Percentiles rank a stretch among this genome's conserved stretches.
These are phyloP conservation scores for Zonitis immaculata DNA, from an alignment of 2,888 invertebrate genomes.

Conservation along the genomic window DNA sequence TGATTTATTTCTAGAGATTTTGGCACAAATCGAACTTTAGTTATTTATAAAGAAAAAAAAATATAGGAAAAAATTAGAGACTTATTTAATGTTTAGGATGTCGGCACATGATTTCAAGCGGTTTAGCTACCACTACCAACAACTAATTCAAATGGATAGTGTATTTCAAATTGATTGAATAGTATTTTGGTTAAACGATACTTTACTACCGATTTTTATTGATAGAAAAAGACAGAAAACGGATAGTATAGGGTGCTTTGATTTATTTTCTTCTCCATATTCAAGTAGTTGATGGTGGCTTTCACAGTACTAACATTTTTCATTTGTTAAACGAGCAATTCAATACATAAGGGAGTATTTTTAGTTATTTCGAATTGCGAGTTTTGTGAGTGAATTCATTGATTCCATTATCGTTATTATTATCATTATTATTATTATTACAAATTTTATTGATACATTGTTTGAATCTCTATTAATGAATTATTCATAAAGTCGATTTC, in stretches of 20 bases:
- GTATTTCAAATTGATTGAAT: conserved; percentile 28
- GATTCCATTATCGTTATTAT: no score
- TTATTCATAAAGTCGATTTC: no score
- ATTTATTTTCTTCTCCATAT: conserved; percentile 32
- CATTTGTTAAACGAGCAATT: neutral
- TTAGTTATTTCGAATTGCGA: no score
- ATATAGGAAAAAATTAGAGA: no score
- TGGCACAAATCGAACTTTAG: no score
- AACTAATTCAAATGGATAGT: conserved; percentile 10
- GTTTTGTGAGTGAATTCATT: neutral
- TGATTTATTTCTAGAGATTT: neutral
- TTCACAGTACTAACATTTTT: neutral
- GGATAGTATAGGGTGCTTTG: conserved; percentile 16
- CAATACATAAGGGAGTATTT: neutral
- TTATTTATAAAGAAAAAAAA: no score
- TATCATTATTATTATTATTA: no score
- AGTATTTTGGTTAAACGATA: conserved; percentile 19
- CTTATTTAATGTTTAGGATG: conserved; percentile 11
- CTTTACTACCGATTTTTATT: conserved; percentile 22
- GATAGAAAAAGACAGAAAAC: conserved; percentile 10
- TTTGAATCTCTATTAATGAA: no score
- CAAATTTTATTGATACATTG: no score
- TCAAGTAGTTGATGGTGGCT: conserved; percentile 8
- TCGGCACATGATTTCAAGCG: conserved; percentile 5
- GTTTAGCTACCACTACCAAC: neutral